Conservation (phyloP, 2,888 invertebrate genomes). For the Callimorpha dominula region DNA sequence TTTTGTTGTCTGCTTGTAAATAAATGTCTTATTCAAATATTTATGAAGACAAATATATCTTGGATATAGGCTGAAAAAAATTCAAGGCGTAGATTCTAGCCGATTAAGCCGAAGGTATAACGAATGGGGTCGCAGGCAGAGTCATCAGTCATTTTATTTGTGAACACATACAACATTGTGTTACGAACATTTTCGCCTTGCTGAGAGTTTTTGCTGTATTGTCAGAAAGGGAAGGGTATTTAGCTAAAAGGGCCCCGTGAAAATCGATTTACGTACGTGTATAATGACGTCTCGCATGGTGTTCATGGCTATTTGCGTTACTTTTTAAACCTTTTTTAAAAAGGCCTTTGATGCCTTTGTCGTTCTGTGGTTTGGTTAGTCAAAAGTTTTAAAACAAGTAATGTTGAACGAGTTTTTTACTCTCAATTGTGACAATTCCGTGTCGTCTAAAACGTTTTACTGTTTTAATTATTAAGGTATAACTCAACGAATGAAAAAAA, state of each 20-base stretch:
- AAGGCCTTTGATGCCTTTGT: neutral
- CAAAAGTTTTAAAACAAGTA: too few relatives aligned
- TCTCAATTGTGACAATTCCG: too few relatives aligned
- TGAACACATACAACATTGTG: conserved; percentile 20
- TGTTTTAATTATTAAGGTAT: too few relatives aligned
- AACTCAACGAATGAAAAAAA: too few relatives aligned
- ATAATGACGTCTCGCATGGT: neutral
- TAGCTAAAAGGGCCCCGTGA: conserved; percentile 13
- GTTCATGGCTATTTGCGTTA: neutral
- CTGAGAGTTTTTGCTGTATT: conserved; percentile 17
- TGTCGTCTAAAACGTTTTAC: too few relatives aligned
- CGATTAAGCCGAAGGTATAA: conserved; percentile 20
- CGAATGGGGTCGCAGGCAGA: conserved; percentile 22
- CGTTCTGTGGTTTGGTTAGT: too few relatives aligned
- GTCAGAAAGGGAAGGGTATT: conserved; percentile 8
- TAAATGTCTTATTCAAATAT: conserved; percentile 10
- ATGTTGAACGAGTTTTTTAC: too few relatives aligned
- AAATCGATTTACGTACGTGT: conserved; percentile 18
- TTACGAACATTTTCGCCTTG: conserved; percentile 16
- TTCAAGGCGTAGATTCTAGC: conserved; percentile 21
- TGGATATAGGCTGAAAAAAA: conserved; percentile 9
- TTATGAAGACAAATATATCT: conserved; percentile 16
- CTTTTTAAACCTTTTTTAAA: conserved; percentile 1
- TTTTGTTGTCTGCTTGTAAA: too few relatives aligned
- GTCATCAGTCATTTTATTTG: conserved; percentile 37